These are phyloP conservation scores for Drosophila picticornis DNA, from an alignment of 2,888 invertebrate genomes.

Conservation along the genomic window DNA sequence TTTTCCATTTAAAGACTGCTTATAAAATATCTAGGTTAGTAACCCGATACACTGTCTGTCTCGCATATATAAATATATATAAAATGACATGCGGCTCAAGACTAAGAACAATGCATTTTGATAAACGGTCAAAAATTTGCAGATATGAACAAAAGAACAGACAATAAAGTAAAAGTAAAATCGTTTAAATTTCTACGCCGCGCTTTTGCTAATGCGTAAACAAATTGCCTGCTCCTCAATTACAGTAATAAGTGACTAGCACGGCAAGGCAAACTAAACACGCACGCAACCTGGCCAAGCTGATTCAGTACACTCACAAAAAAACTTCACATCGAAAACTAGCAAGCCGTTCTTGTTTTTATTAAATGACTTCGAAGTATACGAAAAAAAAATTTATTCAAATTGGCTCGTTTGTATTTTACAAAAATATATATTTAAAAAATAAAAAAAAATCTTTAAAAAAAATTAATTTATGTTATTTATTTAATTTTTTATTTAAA, in stretches of 20 bases:
- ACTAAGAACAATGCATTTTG: background rate
- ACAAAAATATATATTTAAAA: too few species aligned
- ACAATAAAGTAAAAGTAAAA: background rate
- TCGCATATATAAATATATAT: background rate
- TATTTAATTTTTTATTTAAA: too few species aligned
- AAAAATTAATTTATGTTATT: too few species aligned
- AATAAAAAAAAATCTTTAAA: too few species aligned
- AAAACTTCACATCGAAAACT: background rate
- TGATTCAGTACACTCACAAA: constrained; percentile 30
- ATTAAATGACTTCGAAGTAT: background rate
- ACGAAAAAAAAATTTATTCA: background rate
- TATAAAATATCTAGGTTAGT: background rate
- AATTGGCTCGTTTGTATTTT: background rate
- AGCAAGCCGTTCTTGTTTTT: background rate
- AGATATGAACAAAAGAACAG: constrained; percentile 4
- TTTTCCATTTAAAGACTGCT: background rate
- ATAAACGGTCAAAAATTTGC: background rate
- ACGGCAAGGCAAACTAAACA: constrained; percentile 7
- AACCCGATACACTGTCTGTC: background rate
- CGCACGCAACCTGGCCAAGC: constrained; percentile 59
- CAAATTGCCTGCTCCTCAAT: constrained; percentile 37
- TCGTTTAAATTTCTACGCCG: constrained; percentile 18
- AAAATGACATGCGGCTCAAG: background rate
- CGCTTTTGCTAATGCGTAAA: constrained; percentile 27
- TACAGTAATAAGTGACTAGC: constrained; percentile 56